These are phyloP conservation scores for Protonibea diacanthus DNA, from an alignment of 2,797 vertebrate genomes.

Conservation along the genomic window DNA sequence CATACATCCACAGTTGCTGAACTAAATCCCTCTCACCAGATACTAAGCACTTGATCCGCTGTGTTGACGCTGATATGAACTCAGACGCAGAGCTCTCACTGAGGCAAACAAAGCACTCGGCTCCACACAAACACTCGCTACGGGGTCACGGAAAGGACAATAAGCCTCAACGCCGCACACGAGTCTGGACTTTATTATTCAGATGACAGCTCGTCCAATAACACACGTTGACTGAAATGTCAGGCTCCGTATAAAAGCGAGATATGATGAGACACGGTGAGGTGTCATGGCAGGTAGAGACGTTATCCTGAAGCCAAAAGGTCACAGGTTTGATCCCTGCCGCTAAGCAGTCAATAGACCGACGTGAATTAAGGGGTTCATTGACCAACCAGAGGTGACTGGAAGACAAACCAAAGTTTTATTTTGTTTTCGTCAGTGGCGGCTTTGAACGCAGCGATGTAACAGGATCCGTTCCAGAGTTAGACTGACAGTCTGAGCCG, in stretches of 20 bases:
- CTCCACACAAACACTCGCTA: too few relatives aligned
- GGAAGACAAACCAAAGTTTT: too few relatives aligned
- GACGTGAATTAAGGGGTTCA: too few relatives aligned
- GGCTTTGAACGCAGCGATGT: too few relatives aligned
- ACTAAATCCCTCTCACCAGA: slow-evolving; percentile 18
- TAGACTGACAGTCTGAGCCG: too few relatives aligned
- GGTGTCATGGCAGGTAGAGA: neutral
- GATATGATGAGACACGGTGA: neutral
- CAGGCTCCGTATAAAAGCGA: neutral
- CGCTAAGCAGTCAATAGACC: neutral
- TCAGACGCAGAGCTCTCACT: slow-evolving; percentile 11
- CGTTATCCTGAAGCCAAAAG: neutral
- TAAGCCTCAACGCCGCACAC: neutral
- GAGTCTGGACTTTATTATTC: neutral
- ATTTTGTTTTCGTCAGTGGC: too few relatives aligned
- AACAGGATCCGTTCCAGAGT: too few relatives aligned
- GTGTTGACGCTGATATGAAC: slow-evolving; percentile 3
- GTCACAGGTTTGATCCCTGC: neutral
- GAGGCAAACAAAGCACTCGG: slow-evolving; percentile 19
- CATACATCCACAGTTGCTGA: slow-evolving; percentile 10
- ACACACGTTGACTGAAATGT: neutral
- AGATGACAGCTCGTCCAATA: neutral
- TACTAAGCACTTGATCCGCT: slow-evolving; percentile 9
- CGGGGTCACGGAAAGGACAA: slow-evolving; percentile 21
- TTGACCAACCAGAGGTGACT: too few relatives aligned